These are phyloP conservation scores for Microchrysa polita DNA, from an alignment of 2,888 invertebrate species.

Conservation along the genomic window DNA sequence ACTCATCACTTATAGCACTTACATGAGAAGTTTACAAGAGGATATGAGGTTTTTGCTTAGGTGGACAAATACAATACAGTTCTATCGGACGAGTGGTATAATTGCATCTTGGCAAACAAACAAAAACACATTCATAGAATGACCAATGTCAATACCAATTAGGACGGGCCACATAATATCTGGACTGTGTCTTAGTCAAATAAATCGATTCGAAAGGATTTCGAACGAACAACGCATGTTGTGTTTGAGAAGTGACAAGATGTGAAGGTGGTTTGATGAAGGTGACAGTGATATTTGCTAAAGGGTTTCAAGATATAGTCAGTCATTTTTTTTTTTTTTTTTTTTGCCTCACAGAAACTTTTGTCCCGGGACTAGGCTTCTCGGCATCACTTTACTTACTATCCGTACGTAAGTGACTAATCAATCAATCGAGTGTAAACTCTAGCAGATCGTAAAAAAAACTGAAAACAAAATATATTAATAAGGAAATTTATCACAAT, in stretches of 20 bases:
- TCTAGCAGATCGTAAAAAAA: too few species aligned
- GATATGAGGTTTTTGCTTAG: constrained; percentile 46
- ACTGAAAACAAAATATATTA: too few species aligned
- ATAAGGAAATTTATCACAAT: too few species aligned
- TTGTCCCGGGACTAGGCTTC: too few species aligned
- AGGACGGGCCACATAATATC: constrained; percentile 31
- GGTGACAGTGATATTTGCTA: too few species aligned
- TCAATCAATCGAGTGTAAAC: too few species aligned
- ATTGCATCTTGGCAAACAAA: constrained; percentile 49
- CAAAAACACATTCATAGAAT: constrained; percentile 48
- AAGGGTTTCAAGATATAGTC: too few species aligned
- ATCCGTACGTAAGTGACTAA: too few species aligned
- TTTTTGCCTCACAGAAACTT: too few species aligned
- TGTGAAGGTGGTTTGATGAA: not conserved
- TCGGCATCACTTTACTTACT: too few species aligned
- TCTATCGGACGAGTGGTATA: constrained; percentile 43
- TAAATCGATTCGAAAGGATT: constrained; percentile 30
- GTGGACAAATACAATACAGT: constrained; percentile 48
- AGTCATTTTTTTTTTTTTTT: too few species aligned
- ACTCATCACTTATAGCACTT: constrained; percentile 5
- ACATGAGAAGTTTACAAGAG: not conserved
- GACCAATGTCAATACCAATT: constrained; percentile 51
- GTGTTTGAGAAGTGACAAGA: not conserved
- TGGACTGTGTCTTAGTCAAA: constrained; percentile 43
- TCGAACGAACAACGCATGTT: not conserved